These are phyloP conservation scores for Aspidiotus rigidus DNA, from an alignment of 2,888 invertebrate species.

Conservation along the genomic window DNA sequence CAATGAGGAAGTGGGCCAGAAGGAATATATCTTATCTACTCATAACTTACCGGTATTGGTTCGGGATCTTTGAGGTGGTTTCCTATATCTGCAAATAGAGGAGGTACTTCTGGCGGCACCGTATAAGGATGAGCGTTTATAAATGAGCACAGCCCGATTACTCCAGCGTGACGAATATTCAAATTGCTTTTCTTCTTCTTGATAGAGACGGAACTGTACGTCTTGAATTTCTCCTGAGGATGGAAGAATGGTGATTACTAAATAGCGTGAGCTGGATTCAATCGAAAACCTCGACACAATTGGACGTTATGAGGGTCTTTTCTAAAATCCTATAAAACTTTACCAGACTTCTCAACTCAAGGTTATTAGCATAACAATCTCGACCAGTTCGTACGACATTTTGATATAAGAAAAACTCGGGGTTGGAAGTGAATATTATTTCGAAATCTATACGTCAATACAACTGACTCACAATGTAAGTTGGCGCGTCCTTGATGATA, in stretches of 20 bases:
- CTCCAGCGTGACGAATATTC: conserved; percentile 63
- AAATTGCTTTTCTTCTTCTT: conserved; percentile 36
- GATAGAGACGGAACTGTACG: conserved; percentile 47
- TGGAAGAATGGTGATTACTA: neutral
- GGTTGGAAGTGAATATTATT: too few relatives aligned
- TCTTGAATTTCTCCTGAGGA: conserved; percentile 51
- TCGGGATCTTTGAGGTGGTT: conserved; percentile 77
- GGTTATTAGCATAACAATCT: too few relatives aligned
- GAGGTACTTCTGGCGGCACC: conserved; percentile 65
- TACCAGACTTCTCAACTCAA: too few relatives aligned
- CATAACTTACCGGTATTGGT: conserved; percentile 64
- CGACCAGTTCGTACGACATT: too few relatives aligned
- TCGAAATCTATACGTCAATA: too few relatives aligned
- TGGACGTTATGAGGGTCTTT: too few relatives aligned
- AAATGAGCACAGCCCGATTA: conserved; percentile 79
- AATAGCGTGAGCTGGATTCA: too few relatives aligned
- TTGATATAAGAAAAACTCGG: too few relatives aligned
- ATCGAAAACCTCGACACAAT: too few relatives aligned
- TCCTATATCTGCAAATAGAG: conserved; percentile 67
- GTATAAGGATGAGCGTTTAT: conserved; percentile 82
- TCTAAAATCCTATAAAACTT: too few relatives aligned
- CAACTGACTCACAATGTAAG: conserved; percentile 48
- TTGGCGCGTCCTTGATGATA: conserved; percentile 55
- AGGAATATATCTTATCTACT: neutral
- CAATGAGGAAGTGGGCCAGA: too few relatives aligned